Conservation (phyloP, 1,140 invertebrate genomes). For the Saccostrea cuccullata region DNA sequence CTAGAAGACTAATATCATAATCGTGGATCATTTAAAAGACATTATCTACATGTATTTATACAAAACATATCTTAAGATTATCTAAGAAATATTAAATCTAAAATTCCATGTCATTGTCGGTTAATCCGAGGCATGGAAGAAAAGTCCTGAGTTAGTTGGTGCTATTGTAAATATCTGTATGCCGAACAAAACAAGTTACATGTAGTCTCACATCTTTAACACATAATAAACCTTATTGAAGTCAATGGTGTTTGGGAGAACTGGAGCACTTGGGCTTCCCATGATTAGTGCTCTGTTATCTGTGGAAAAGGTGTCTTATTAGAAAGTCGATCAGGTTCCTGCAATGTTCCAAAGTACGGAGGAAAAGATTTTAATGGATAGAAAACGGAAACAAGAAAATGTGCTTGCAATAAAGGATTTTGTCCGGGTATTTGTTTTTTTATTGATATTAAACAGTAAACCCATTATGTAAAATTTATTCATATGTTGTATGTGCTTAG, state of each 20-base stretch:
- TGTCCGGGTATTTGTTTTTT: not conserved
- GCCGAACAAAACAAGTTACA: not conserved
- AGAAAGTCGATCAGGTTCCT: not conserved
- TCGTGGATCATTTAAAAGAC: not conserved
- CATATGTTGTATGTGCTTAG: not conserved
- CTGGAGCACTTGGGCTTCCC: not conserved
- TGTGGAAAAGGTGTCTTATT: not conserved
- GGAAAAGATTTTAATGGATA: not conserved
- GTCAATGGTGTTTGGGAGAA: not conserved
- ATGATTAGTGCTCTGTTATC: not conserved
- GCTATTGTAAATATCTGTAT: no score
- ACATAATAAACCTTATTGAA: not conserved
- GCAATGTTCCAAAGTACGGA: not conserved
- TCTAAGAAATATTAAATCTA: not conserved
- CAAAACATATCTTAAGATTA: not conserved
- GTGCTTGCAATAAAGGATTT: not conserved
- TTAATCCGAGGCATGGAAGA: not conserved
- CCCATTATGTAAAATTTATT: no score
- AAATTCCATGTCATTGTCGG: not conserved
- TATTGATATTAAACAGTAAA: no score
- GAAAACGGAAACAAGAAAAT: not conserved
- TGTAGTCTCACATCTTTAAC: not conserved
- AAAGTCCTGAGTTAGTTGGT: no score
- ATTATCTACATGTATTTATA: conserved; percentile 35
- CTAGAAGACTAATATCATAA: not conserved